Evolutionary conservation across 2,888 invertebrate genomes (phyloP), one percentile per base, ranked within the genome.

Genomic region (Phoenoteleia sp.): DNA sequence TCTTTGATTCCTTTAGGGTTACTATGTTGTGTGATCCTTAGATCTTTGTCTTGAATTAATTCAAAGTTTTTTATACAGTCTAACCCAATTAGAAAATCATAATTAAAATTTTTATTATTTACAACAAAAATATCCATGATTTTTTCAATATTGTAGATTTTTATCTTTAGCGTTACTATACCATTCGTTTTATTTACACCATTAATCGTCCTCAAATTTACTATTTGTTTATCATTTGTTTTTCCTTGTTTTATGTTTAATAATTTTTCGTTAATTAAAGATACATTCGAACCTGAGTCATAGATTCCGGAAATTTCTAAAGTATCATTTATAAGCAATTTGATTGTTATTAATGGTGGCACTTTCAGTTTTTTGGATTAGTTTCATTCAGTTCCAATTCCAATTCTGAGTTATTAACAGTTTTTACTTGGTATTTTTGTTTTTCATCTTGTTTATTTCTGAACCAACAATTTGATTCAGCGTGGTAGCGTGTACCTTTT

Each of bases 11-110:
- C 15, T 58, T 27, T 56, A 66, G 66, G 58, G 21, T 71, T 25
- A 33, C 52, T 79, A 42, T 66, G 60, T 29, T 80, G 81, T 83
- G 67, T 84, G 62, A 87, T 88, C 39, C 81, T 71, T 71, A 89
- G 79, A 45, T 90, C 77, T 71, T 90, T 87, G 72, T 88, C 80
- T 64, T 90, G 89, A 7, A 74, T 86, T 54, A 89, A 72, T 62
- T 87, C 69, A 75, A 88, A 90, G 29, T 88, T 87, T 58, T 87
- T 84, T 85, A 90, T 89, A 15, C 85, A 85, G 74, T 90, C 90
- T 72, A 90, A 69, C 47, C 89, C 88, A 11, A 90, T 81, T 47
- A 90, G 60, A 49, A 90, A 85, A 67, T 90, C 86, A 81, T 89
- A 87, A 36, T 88, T 84, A 39, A 90, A 89, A 56, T 87, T 83